A percentile compares a stretch with the other conserved stretches of the same genome.
These are phyloP conservation scores for Gambusia yucatana DNA, from an alignment of 2,797 vertebrate species.

Conservation along the genomic window DNA sequence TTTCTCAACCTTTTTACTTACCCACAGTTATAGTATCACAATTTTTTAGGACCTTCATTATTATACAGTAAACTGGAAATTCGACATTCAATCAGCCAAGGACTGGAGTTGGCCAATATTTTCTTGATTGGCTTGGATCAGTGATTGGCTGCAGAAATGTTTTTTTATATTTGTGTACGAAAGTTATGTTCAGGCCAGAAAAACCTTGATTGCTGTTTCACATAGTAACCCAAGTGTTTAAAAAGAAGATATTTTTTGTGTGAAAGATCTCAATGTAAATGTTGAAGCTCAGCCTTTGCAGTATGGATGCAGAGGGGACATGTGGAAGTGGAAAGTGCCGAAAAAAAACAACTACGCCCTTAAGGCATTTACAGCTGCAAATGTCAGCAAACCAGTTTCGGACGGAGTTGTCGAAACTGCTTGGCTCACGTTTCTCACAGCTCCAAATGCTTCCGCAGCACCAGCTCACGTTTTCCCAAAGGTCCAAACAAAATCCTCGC, in stretches of 20 bases:
- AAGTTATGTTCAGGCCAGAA: not conserved
- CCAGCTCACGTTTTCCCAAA: slow-evolving; percentile 7
- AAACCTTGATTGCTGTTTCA: not conserved
- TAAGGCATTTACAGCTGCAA: not conserved
- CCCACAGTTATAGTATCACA: not conserved
- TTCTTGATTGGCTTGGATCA: not conserved
- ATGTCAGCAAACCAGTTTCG: not conserved
- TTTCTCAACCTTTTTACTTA: not conserved
- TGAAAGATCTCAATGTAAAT: not conserved
- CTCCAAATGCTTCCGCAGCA: slow-evolving; percentile 3
- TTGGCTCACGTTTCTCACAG: not conserved
- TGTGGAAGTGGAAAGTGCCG: not conserved
- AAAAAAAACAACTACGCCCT: not conserved
- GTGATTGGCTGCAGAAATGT: not conserved
- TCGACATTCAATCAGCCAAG: not conserved
- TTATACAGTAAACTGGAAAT: not conserved
- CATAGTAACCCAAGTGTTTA: not conserved
- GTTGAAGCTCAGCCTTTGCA: not conserved
- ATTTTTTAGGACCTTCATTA: not conserved
- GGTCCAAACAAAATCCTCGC: not conserved
- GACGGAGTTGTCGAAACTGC: not conserved
- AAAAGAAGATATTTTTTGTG: not conserved
- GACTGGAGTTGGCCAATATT: not conserved
- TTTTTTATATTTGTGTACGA: not conserved
- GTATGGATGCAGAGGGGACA: not conserved